phyloP scores from a whole-genome alignment of 1,140 invertebrate species.

The Galendromus occidentalis region DNA sequence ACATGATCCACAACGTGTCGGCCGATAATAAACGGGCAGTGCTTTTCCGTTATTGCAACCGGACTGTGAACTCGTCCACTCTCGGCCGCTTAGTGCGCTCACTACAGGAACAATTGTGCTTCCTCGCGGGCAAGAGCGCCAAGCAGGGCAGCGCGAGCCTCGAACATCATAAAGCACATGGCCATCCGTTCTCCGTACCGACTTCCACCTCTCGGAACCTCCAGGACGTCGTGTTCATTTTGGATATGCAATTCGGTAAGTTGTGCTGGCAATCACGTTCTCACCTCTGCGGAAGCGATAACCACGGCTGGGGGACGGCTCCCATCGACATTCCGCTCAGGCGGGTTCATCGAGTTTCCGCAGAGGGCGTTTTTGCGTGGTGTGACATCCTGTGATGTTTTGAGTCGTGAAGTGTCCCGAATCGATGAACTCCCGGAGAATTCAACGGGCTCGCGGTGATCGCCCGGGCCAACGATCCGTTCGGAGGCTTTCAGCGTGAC shows the following conservation, averaged over 20 bases:
- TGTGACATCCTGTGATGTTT: too few relatives aligned
- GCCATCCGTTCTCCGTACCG: background rate
- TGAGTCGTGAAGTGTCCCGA: too few relatives aligned
- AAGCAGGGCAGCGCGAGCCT: background rate
- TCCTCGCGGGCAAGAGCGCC: background rate
- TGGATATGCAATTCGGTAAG: conserved; percentile 7
- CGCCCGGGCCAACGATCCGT: too few relatives aligned
- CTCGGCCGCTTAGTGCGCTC: background rate
- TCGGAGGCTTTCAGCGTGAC: too few relatives aligned
- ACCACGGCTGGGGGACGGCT: too few relatives aligned
- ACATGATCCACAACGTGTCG: background rate
- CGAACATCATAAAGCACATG: background rate
- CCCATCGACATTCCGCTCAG: too few relatives aligned
- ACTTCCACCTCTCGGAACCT: background rate
- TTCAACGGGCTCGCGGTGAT: too few relatives aligned
- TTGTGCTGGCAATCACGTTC: background rate
- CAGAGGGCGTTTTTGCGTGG: too few relatives aligned
- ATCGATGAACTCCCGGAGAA: too few relatives aligned
- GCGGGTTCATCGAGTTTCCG: too few relatives aligned
- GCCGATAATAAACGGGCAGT: background rate
- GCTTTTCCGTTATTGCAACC: background rate
- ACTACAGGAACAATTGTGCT: conserved; percentile 3
- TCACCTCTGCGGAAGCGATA: too few relatives aligned
- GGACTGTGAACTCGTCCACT: background rate
- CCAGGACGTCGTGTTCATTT: background rate